phyloP scores from a whole-genome alignment of 1,140 invertebrate genomes.

The Calliopsis andreniformis region DNA sequence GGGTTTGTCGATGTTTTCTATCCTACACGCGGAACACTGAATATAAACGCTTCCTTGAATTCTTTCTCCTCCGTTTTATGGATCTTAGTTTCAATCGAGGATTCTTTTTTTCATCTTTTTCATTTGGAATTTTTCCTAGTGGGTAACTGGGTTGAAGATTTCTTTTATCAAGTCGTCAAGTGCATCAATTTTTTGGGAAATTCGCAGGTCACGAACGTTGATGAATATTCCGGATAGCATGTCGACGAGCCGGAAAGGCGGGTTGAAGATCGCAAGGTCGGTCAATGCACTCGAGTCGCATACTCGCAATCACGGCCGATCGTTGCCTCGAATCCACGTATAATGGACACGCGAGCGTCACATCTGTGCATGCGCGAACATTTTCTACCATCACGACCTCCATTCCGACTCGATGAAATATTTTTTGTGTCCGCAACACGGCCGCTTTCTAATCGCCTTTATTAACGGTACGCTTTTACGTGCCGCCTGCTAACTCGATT shows the following conservation, averaged over 20 bases:
- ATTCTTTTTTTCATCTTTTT: no score
- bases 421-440: not conserved
- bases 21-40: conserved; percentile 41
- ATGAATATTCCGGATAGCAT: conserved; percentile 60
- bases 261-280: conserved; percentile 71
- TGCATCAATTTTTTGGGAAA: conserved; percentile 11
- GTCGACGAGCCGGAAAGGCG: conserved; percentile 58
- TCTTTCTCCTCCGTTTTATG: not conserved
- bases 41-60: no score
- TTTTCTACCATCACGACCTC: conserved; percentile 24
- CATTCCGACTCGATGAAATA: not conserved
- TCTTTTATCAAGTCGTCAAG: no score
- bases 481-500: not conserved
- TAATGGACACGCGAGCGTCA: conserved; percentile 19
- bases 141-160: no score
- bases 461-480: not conserved
- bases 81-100: no score
- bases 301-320: conserved; percentile 55
- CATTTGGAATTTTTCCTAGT: no score
- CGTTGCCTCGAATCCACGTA: conserved; percentile 39
- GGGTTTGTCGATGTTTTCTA: conserved; percentile 45
- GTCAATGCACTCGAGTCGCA: conserved; percentile 61
- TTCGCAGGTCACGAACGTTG: conserved; percentile 9
- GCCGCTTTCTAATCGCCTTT: conserved; percentile 14
- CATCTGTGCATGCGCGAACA: conserved; percentile 35